Percentiles rank a stretch among this genome's conserved stretches.
Conservation (phyloP, 2,797 vertebrate genomes). For the Perodicticus potto region DNA sequence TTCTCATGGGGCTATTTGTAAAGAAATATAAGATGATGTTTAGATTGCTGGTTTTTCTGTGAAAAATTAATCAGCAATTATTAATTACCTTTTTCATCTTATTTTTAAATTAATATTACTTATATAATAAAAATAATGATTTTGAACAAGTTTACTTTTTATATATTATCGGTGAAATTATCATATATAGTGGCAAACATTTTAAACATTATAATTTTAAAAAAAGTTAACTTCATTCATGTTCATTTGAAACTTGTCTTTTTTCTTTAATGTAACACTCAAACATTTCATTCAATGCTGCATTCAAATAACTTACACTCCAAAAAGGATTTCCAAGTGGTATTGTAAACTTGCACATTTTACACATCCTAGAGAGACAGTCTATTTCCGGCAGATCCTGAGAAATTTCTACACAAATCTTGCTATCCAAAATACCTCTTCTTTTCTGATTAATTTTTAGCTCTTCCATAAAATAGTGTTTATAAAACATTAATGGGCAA, state of each 20-base stretch:
- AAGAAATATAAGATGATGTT: neutral
- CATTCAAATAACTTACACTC: conserved; percentile 30
- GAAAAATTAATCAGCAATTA: neutral
- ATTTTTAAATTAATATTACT: conserved; percentile 38
- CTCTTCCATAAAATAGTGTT: conserved; percentile 73
- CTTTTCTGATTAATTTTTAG: conserved; percentile 79
- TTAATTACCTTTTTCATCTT: neutral
- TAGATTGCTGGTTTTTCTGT: neutral
- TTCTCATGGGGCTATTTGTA: neutral
- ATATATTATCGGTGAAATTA: conserved; percentile 4
- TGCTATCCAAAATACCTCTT: conserved; percentile 63
- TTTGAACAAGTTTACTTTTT: neutral
- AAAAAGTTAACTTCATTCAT: neutral
- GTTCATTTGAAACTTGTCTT: neutral
- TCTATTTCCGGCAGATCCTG: conserved; percentile 40
- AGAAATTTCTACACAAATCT: conserved; percentile 57
- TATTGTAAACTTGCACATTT: conserved; percentile 14
- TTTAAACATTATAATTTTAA: neutral
- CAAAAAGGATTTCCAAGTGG: neutral
- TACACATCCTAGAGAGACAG: conserved; percentile 19
- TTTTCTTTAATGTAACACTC: neutral
- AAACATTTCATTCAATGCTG: conserved; percentile 19
- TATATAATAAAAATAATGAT: neutral
- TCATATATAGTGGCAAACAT: neutral
- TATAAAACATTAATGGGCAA: conserved; percentile 84